Percentiles rank a stretch among this genome's conserved stretches.
These are phyloP conservation scores for Bugula neritina DNA, from an alignment of 2,888 invertebrate species.

Conservation along the genomic window DNA sequence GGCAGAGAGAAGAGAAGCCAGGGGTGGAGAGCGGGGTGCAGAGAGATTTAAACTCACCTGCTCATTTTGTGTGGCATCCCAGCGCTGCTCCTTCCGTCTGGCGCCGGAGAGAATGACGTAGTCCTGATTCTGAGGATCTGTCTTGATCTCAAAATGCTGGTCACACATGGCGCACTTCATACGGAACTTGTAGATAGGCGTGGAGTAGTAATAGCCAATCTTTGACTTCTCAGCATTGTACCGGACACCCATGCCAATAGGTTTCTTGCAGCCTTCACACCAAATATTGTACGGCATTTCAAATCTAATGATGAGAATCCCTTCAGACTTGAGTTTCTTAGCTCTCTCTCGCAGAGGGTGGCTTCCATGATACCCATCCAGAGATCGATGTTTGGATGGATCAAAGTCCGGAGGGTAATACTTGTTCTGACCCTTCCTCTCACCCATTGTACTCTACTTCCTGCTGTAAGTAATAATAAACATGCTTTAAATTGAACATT, in stretches of 20 bases:
- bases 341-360: conserved; percentile 95
- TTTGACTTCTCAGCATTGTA: conserved; percentile 68
- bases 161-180: conserved; percentile 99
- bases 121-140: conserved; percentile 95
- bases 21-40: too few species aligned
- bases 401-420: conserved; percentile 99
- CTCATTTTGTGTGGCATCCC: conserved; percentile 94
- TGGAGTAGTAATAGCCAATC: conserved; percentile 94
- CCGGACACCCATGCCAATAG: conserved; percentile 97
- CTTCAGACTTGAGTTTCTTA: conserved; percentile 78
- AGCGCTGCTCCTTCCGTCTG: conserved; percentile 89
- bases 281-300: conserved; percentile 99
- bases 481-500: too few species aligned
- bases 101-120: conserved; percentile 93
- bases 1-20: too few species aligned
- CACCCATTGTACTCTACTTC: conserved; percentile 65
- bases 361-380: conserved; percentile 85
- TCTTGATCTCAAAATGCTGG: conserved; percentile 94
- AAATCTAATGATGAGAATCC: conserved; percentile 88
- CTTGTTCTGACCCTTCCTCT: conserved; percentile 92
- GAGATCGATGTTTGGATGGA: conserved; percentile 78
- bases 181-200: conserved; percentile 92
- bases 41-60: too few species aligned
- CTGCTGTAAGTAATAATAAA: not conserved
- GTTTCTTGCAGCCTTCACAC: conserved; percentile 96